phyloP scores from a whole-genome alignment of 2,113 vertebrate species.

The Zootoca vivipara region DNA sequence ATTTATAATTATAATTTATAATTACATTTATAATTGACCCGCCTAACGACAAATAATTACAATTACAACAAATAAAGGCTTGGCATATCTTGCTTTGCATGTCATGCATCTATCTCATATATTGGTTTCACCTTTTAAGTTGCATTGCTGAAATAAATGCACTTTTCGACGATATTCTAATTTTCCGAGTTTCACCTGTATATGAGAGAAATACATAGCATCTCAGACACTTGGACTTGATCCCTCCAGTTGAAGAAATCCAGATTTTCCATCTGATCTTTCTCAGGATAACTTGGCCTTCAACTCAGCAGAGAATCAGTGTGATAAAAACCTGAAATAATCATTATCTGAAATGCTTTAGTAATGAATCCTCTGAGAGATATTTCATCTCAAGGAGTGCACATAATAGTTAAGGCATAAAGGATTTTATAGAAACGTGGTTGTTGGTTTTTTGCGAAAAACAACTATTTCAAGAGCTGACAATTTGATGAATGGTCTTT shows the following conservation, averaged over 20 bases:
- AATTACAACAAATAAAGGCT: too few species aligned
- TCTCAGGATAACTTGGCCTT: conserved; percentile 63
- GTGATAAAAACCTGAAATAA: conserved; percentile 54
- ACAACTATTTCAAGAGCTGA: background rate
- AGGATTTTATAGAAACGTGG: background rate
- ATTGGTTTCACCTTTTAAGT: too few species aligned
- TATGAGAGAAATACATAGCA: conserved; percentile 45
- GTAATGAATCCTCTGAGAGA: conserved; percentile 47
- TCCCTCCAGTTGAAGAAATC: conserved; percentile 66
- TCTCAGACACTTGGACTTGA: conserved; percentile 54
- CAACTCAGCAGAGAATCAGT: conserved; percentile 28
- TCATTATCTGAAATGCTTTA: conserved; percentile 39
- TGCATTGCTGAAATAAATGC: too few species aligned
- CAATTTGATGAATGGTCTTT: background rate
- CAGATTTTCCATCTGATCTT: conserved; percentile 68
- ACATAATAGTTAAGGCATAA: background rate
- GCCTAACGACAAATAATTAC: too few species aligned
- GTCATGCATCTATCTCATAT: too few species aligned
- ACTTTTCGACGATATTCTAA: too few species aligned
- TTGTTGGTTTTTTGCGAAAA: background rate
- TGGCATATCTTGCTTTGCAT: too few species aligned
- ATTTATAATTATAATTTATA: too few species aligned
- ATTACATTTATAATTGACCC: too few species aligned
- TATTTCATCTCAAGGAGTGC: background rate
- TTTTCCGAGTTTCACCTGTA: too few species aligned